A percentile compares a stretch with the other conserved stretches of the same genome.
phyloP scores from a whole-genome alignment of 2,797 vertebrate genomes.

The Danionella dracula region DNA sequence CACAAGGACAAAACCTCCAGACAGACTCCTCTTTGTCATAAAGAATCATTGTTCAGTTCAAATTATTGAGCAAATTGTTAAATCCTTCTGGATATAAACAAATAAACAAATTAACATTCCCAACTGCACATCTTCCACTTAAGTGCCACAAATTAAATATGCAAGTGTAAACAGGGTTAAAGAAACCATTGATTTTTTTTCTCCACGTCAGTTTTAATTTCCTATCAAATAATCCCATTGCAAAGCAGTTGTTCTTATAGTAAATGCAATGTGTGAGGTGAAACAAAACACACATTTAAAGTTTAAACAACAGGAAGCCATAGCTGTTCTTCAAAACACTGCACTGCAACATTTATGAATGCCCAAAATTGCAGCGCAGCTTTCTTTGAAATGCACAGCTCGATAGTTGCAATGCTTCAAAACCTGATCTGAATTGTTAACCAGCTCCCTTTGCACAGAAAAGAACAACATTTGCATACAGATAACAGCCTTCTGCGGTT shows the following conservation, averaged over 20 bases:
- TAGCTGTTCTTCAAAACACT: constrained; percentile 25
- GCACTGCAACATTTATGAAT: constrained; percentile 34
- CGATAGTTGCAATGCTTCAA: constrained; percentile 31
- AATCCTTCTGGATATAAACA: no score
- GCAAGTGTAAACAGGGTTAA: no score
- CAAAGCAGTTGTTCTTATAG: background rate
- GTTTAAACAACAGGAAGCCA: constrained; percentile 20
- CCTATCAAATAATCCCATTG: background rate
- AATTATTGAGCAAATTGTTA: no score
- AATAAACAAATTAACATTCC: no score
- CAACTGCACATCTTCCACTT: no score
- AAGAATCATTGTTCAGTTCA: no score
- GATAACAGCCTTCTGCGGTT: constrained; percentile 38
- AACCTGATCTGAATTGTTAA: constrained; percentile 62
- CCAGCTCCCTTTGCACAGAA: constrained; percentile 59
- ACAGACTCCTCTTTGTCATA: no score
- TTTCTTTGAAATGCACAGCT: constrained; percentile 44
- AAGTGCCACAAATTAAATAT: no score
- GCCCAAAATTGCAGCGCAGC: constrained; percentile 9
- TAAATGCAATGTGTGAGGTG: background rate
- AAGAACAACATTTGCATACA: constrained; percentile 63
- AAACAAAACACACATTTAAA: constrained; percentile 3
- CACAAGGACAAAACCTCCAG: no score
- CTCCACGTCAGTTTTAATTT: background rate
- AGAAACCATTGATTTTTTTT: no score